phyloP scores from a whole-genome alignment of 2,113 vertebrate species.

The Catharus minimus region DNA sequence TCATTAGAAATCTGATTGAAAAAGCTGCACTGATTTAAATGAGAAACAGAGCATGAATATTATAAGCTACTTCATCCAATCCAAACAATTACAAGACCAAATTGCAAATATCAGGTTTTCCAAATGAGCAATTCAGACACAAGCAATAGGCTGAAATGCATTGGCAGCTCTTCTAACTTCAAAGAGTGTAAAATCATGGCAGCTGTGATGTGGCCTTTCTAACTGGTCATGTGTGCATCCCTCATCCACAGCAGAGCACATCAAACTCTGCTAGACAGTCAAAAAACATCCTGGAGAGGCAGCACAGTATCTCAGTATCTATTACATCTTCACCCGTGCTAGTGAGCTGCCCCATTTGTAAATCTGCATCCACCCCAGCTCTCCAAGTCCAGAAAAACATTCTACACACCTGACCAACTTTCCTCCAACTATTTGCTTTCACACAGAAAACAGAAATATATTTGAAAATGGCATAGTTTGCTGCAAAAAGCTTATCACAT shows the following conservation, averaged over 20 bases:
- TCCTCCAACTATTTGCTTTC: neutral
- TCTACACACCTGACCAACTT: neutral
- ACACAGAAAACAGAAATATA: neutral
- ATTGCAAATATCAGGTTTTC: slow-evolving; percentile 35
- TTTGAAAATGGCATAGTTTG: neutral
- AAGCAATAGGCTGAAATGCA: neutral
- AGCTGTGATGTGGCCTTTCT: neutral
- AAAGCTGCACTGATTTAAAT: slow-evolving; percentile 18
- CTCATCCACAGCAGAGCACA: accelerated
- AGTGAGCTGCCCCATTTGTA: neutral
- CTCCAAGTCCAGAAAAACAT: neutral
- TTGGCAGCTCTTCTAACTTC: neutral
- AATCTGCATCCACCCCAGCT: neutral
- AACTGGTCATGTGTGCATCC: neutral
- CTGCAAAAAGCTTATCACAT: neutral
- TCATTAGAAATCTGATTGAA: slow-evolving; percentile 10
- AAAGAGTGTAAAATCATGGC: neutral
- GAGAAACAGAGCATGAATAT: slow-evolving; percentile 1
- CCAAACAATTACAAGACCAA: slow-evolving; percentile 2
- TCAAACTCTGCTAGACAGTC: neutral
- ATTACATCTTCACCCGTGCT: neutral
- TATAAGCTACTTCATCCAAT: neutral
- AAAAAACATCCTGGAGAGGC: neutral
- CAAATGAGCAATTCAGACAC: slow-evolving; percentile 19
- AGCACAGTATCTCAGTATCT: neutral